These are phyloP conservation scores for Brachystomella parvula DNA, from an alignment of 1,140 invertebrate species.

Conservation along the genomic window DNA sequence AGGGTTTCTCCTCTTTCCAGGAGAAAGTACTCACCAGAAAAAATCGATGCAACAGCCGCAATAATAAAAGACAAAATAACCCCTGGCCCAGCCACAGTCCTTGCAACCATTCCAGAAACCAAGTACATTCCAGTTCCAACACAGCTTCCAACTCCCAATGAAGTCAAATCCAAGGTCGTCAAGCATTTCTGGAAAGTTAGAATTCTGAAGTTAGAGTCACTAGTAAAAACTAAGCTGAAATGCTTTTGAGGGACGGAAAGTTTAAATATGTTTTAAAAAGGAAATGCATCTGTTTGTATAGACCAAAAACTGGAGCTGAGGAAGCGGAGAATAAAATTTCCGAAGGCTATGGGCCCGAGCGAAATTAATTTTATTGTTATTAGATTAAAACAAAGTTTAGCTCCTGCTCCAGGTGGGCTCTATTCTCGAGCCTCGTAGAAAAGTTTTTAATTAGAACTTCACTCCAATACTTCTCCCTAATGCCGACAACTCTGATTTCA, in stretches of 20 bases:
- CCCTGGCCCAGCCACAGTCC: conserved; percentile 68
- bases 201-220: background rate
- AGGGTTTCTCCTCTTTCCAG: background rate
- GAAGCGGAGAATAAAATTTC: background rate
- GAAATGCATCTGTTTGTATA: too few species aligned
- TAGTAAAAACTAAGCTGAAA: background rate
- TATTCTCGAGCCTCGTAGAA: too few species aligned
- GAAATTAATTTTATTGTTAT: background rate
- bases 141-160: conserved; percentile 75
- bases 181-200: conserved; percentile 67
- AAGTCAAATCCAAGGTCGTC: conserved; percentile 78
- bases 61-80: conserved; percentile 82
- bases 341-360: background rate
- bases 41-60: conserved; percentile 79
- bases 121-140: conserved; percentile 90
- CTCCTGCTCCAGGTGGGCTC: too few species aligned
- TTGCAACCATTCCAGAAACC: conserved; percentile 51
- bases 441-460: too few species aligned
- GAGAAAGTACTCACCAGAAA: conserved; percentile 62
- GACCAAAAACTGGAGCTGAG: background rate
- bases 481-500: too few species aligned
- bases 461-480: too few species aligned
- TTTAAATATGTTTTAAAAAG: too few species aligned
- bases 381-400: too few species aligned
- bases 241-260: too few species aligned